Evolutionary conservation across 2,888 invertebrate species (phyloP).

Genomic region (Drosophila paranaensis): DNA sequence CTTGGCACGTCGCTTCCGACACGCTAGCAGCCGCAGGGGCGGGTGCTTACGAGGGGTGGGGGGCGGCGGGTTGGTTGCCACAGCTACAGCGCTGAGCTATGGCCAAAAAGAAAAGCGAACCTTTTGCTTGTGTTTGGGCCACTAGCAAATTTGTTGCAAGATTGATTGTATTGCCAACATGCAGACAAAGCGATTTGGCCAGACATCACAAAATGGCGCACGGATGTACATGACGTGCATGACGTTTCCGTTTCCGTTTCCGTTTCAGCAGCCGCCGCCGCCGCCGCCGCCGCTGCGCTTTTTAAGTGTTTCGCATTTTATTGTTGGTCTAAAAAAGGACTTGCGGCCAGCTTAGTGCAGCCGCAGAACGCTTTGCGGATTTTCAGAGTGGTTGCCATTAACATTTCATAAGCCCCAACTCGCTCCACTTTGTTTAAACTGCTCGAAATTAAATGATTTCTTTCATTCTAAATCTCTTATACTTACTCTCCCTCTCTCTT

Average conservation of each 20-base stretch:
- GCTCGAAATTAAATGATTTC: constrained; percentile 51
- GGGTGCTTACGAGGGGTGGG: too few species aligned
- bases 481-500: neutral
- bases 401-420: constrained; percentile 53
- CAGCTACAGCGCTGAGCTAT: neutral
- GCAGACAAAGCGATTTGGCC: constrained; percentile 43
- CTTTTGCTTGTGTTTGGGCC: constrained; percentile 41
- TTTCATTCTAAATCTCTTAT: neutral
- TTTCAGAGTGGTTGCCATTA: constrained; percentile 65
- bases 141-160: constrained; percentile 73
- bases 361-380: constrained; percentile 69
- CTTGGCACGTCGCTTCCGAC: constrained; percentile 79
- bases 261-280: constrained; percentile 54
- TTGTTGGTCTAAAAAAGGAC: constrained; percentile 31
- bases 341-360: constrained; percentile 14
- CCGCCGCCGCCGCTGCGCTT: constrained; percentile 50
- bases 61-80: neutral
- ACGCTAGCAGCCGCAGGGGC: constrained; percentile 45
- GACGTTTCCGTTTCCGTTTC: constrained; percentile 83
- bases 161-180: constrained; percentile 77
- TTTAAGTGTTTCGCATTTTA: constrained; percentile 63
- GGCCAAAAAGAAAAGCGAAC: constrained; percentile 28
- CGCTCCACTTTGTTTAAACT: too few species aligned
- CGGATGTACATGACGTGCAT: constrained; percentile 80
- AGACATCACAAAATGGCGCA: constrained; percentile 54